Conservation (phyloP, 1,140 invertebrate genomes). For the Helicorthomorpha holstii region DNA sequence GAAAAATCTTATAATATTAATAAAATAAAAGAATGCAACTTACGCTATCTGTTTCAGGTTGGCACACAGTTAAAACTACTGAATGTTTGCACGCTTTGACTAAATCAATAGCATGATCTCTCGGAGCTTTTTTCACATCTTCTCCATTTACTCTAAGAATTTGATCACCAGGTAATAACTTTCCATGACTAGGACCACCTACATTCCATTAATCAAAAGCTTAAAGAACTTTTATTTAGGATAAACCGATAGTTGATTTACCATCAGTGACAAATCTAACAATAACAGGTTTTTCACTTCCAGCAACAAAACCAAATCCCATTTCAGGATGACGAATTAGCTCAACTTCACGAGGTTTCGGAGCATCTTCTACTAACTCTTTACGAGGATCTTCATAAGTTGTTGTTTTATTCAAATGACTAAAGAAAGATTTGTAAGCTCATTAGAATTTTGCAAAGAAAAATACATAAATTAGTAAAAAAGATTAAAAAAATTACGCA, state of each 20-base stretch:
- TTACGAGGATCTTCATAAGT: slow-evolving; percentile 62
- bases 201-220: too few species aligned
- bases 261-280: slow-evolving; percentile 49
- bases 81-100: slow-evolving; percentile 59
- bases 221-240: too few species aligned
- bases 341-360: slow-evolving; percentile 53
- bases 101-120: slow-evolving; percentile 76
- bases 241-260: too few species aligned
- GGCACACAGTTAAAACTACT: slow-evolving; percentile 60
- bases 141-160: slow-evolving; percentile 76
- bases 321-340: slow-evolving; percentile 51
- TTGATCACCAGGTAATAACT: slow-evolving; percentile 74
- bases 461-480: not conserved
- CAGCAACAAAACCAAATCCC: slow-evolving; percentile 85
- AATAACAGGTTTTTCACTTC: slow-evolving; percentile 74
- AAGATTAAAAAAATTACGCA: not conserved
- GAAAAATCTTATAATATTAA: too few species aligned
- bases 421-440: slow-evolving; percentile 27
- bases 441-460: not conserved
- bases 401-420: slow-evolving; percentile 75
- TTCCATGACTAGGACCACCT: slow-evolving; percentile 73
- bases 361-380: slow-evolving; percentile 41
- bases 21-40: too few species aligned
- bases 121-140: slow-evolving; percentile 61
- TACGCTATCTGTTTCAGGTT: slow-evolving; percentile 52